Conservation (phyloP, 2,888 invertebrate species). For the Stenchaetothrips biformis region DNA sequence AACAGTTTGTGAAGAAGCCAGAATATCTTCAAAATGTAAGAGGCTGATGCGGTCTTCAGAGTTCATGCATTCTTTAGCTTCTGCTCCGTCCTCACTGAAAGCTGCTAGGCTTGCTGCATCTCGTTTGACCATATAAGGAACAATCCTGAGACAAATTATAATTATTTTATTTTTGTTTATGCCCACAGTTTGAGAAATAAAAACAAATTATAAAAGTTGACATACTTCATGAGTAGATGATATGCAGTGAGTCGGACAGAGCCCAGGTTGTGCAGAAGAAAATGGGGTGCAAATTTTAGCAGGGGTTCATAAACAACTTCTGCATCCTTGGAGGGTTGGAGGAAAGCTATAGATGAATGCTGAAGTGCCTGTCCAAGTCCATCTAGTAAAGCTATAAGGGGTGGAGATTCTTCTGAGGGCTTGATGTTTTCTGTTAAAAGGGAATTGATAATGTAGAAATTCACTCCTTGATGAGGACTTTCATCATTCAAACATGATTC, state of each 20-base stretch:
- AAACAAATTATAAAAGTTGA: slow-evolving; percentile 44
- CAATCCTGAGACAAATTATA: slow-evolving; percentile 43
- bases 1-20: slow-evolving; percentile 47
- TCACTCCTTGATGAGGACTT: not conserved
- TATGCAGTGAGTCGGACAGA: slow-evolving; percentile 42
- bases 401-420: slow-evolving; percentile 5
- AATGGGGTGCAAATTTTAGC: not conserved
- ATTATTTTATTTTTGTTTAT: slow-evolving; percentile 37
- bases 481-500: not conserved
- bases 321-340: not conserved
- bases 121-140: slow-evolving; percentile 47
- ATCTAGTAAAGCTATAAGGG: not conserved
- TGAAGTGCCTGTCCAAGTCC: not conserved
- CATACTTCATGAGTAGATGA: slow-evolving; percentile 36
- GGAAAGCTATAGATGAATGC: not conserved
- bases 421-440: not conserved
- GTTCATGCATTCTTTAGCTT: not conserved
- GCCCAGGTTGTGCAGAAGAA: slow-evolving; percentile 28
- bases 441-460: not conserved
- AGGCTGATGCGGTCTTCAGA: slow-evolving; percentile 36
- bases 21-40: slow-evolving; percentile 38
- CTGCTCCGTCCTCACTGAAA: slow-evolving; percentile 32
- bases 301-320: not conserved
- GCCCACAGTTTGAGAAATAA: slow-evolving; percentile 44
- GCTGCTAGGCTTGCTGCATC: slow-evolving; percentile 44